Evolutionary conservation across 2,797 vertebrate species (phyloP).

Genomic region (Schizopygopsis malacanthus): DNA sequence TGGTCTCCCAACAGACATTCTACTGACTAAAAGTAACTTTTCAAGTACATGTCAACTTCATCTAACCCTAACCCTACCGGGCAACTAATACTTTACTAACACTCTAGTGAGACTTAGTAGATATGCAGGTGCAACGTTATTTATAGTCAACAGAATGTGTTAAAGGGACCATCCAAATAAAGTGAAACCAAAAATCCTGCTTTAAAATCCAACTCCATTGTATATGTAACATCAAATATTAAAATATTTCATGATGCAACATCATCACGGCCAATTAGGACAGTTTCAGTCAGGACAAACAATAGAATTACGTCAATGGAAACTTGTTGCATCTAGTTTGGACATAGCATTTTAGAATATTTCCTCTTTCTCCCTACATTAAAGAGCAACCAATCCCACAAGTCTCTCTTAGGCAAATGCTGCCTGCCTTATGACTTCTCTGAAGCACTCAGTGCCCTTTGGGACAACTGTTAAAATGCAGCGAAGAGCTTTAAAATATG

Average conservation of each 20-base stretch:
- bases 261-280: neutral
- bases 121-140: too few species aligned
- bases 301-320: neutral
- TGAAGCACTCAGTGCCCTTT: slow-evolving; percentile 13
- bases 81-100: too few species aligned
- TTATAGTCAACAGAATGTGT: too few species aligned
- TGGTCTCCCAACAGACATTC: too few species aligned
- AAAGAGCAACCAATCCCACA: slow-evolving; percentile 21
- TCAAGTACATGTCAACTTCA: too few species aligned
- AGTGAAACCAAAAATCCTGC: neutral
- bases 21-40: too few species aligned
- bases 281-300: neutral
- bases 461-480: slow-evolving; percentile 8
- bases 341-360: neutral
- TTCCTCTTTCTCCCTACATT: neutral
- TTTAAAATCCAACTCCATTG: neutral
- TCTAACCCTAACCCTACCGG: too few species aligned
- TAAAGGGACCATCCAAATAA: too few species aligned
- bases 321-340: neutral
- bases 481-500: slow-evolving; percentile 44
- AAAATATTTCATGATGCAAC: neutral
- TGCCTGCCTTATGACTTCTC: slow-evolving; percentile 4
- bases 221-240: neutral
- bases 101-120: too few species aligned
- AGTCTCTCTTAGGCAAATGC: neutral